A percentile compares a stretch with the other conserved stretches of the same genome.
Conservation (phyloP, 2,797 vertebrate genomes). For the Sebastes kiyomatsui region DNA sequence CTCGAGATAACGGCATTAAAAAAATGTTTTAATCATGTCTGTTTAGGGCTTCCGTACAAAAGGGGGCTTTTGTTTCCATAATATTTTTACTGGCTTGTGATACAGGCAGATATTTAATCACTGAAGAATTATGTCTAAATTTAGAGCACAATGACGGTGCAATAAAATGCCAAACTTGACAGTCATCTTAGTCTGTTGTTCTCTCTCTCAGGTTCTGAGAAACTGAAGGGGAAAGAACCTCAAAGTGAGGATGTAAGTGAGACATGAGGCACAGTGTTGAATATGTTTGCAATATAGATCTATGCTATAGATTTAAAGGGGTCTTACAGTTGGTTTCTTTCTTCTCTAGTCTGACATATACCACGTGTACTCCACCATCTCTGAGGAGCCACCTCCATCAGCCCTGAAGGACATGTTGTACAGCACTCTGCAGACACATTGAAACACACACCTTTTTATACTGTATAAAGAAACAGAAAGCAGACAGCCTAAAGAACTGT, state of each 20-base stretch:
- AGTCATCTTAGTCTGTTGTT: not conserved
- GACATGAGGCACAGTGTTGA: not conserved
- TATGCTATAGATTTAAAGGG: not conserved
- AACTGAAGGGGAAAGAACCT: accelerated
- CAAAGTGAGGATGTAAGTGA: conserved; percentile 8
- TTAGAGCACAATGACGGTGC: not conserved
- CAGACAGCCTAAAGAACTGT: not conserved
- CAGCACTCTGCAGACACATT: not conserved
- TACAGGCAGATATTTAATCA: not conserved
- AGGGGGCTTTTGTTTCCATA: not conserved
- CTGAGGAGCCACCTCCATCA: not conserved
- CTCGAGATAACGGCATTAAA: accelerated
- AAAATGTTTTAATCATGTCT: accelerated
- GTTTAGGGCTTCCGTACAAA: no score
- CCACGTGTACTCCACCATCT: conserved; percentile 35
- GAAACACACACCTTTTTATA: not conserved
- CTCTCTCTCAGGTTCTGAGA: not conserved
- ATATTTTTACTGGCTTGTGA: not conserved
- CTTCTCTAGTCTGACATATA: conserved; percentile 21
- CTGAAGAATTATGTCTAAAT: not conserved
- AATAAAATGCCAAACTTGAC: not conserved
- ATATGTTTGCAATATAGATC: not conserved
- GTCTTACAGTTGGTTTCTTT: not conserved
- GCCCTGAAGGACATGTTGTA: not conserved
- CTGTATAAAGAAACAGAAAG: not conserved